Evolutionary conservation across 2,888 invertebrate genomes (phyloP), one percentile per base, ranked within the genome.

Genomic region (Diplolepis rosae): DNA sequence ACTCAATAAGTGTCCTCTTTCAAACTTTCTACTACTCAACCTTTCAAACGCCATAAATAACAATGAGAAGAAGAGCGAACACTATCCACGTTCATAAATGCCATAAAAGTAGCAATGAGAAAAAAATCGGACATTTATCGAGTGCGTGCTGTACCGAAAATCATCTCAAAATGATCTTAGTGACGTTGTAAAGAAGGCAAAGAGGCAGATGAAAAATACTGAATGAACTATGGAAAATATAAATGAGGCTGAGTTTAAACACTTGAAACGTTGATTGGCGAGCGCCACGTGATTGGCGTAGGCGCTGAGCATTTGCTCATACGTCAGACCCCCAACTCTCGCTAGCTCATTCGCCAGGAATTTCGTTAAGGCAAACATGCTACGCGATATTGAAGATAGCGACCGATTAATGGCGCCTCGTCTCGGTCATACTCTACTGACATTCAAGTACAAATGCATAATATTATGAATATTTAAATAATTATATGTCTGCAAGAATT

Each of bases 341-440:
- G n/a, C 54, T 56, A 6, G 30, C 32, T 56, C 54, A 32, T 56
- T 56, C 22, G 54, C 4, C 32, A 56, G 54, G 54, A 56, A 56
- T 56, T 56, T 32, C 32, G 32, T 56, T 56, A 56, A 56, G 5
- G 54, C 32, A 56, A 56, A 56, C 54, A 30, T 15, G 18, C 32
- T 32, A 32, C 32, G 30, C 32, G 15, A 1, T 32, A 18, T 18
- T 11, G 13, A 27, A 54, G 50, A 51, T 24, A 51, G 7, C 50
- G 27, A 51, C 24, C 18, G 3, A 9, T 48, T 48, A 50, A n/a
- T 28, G 15, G 52, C 52, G 28, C n/a, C 15, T 15, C 28, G 52
- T 27, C 27, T 27, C 52, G 7, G 27, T 52, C 52, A 45, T 22
- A 45, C 45, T 45, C 45, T 18, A 45, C 18, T 45, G 45, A 45